Evolutionary conservation across 2,888 invertebrate genomes (phyloP), one percentile per base, ranked within the genome.

Genomic region (Herminia tarsipennalis): DNA sequence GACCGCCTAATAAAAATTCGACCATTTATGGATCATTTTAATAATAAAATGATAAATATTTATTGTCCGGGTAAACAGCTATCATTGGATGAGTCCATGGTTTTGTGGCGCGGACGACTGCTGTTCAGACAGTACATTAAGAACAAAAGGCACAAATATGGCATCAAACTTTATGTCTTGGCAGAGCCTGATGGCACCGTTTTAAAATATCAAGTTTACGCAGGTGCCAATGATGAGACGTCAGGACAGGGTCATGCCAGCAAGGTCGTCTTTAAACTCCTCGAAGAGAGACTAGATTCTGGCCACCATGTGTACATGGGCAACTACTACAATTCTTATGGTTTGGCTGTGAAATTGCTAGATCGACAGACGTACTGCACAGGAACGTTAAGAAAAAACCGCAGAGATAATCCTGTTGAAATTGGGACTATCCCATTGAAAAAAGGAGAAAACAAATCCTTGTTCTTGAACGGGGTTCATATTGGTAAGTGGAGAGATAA

Each of bases 301-400:
- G 76, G 75, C 3, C 75, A 76, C 47, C 24, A 45, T 38, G 38
- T 76, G 0, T 76, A 72, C 29, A 73, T 81, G 69, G 74, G 76
- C 30, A 73, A 71, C 47, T 76, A 61, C 30, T 77, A 73, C 34
- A 79, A 69, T 22, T 68, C 63, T 2, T 67, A 62, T 44, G 47
- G 34, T 24, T 56, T 79, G 34, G 73, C 76, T 27, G 53, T 58
- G 14, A 57, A 66, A 47, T 59, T 80, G 18, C 13, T 75, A 38
- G 54, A 69, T 46, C 63, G 64, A 29, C 44, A 73, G 29, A 80
- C 78, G 5, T 78, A 81, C 46, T 75, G 73, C 46, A 83, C 81
- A n/a, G 82, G 81, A 10, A 78, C 72, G 1, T 52, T 83, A 14
- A 66, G 59, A 5, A 63, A 70, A 42, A 62, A 67, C 13, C 21